These are phyloP conservation scores for Stictocephala bisonia DNA, from an alignment of 2,888 invertebrate genomes.

Conservation along the genomic window DNA sequence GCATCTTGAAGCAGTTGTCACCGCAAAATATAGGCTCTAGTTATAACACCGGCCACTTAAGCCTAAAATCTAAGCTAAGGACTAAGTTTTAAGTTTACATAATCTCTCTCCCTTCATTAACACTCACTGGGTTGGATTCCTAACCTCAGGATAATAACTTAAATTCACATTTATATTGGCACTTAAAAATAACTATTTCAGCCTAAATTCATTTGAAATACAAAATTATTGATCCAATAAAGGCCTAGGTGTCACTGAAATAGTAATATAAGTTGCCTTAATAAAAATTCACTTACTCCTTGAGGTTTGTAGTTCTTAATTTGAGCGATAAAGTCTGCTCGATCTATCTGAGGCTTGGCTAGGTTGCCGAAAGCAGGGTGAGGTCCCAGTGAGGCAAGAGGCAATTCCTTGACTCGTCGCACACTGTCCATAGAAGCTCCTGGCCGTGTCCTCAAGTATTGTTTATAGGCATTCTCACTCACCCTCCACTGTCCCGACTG, in stretches of 20 bases:
- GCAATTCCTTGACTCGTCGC: conserved; percentile 81
- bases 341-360: conserved; percentile 62
- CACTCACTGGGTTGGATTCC: too few species aligned
- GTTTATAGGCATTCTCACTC: conserved; percentile 89
- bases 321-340: conserved; percentile 69
- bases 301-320: conserved; percentile 83
- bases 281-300: conserved; percentile 68
- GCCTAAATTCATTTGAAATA: too few species aligned
- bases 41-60: too few species aligned
- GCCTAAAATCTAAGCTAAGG: too few species aligned
- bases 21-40: too few species aligned
- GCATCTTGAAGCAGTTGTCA: too few species aligned
- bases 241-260: neutral
- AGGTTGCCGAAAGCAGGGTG: conserved; percentile 72
- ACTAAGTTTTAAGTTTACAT: too few species aligned
- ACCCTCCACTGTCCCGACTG: conserved; percentile 77
- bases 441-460: conserved; percentile 89
- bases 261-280: neutral
- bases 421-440: conserved; percentile 91
- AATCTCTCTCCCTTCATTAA: too few species aligned
- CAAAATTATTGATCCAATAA: too few species aligned
- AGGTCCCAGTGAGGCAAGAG: conserved; percentile 68
- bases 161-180: too few species aligned
- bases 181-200: too few species aligned
- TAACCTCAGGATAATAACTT: too few species aligned